Evolutionary conservation across 2,113 vertebrate species (phyloP), one percentile per base, ranked within the genome.

Genomic region (Saimiri boliviensis): DNA sequence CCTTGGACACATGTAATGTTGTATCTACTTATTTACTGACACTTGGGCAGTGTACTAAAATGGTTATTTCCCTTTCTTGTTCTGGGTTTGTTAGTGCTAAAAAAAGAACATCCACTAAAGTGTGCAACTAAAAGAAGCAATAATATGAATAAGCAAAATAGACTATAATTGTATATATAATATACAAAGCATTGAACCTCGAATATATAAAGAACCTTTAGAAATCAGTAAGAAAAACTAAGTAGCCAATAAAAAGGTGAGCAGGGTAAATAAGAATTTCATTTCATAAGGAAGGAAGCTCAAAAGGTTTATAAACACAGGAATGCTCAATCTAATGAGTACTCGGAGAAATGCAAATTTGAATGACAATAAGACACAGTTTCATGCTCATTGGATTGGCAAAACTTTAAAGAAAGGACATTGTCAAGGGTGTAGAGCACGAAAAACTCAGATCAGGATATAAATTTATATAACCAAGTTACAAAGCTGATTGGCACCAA

Each of bases 321-420:
- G 35, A 76, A 58, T 77, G 35, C 2, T 79, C 56, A 82, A 85
- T 66, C 68, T 63, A 93, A 60, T 58, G 89, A 74, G 20, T 89
- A 58, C 58, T 71, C 25, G 87, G 13, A 89, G 17, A 93, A 90
- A 84, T 37, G n/a, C 19, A 93, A 96, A 96, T 85, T 66, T 71
- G 20, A 91, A 77, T 17, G 66, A 91, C 40, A 88, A 56, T 82
- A 13, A 82, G 63, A 94, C 56, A 94, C 66, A 52, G 16, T 93
- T 96, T 93, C 30, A 82, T 4, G 37, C 4, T 17, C 82, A 56
- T 27, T n/a, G 93, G 47, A 83, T 35, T 82, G 74, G 35, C 23
- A 92, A 88, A 86, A 32, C 23, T 93, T 32, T 30, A 17, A 49
- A 63, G 74, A 40, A 63, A n/a, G 60, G 37, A 97, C 88, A 71